Evolutionary conservation across 2,797 vertebrate genomes (phyloP).

Genomic region (Sebastes hopkinsi): DNA sequence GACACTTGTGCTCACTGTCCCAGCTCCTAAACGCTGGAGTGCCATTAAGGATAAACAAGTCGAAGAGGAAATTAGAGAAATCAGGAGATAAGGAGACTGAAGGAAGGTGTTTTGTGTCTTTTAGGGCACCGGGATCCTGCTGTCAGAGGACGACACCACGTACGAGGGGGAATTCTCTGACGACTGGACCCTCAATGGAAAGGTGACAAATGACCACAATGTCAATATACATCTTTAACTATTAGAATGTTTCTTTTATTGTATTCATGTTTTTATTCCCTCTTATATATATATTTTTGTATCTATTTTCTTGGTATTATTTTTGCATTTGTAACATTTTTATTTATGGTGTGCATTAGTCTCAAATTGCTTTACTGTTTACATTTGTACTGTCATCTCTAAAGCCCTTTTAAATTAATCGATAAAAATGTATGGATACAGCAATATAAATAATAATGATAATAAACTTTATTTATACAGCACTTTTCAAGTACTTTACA

Average conservation of each 20-base stretch:
- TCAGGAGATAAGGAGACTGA: neutral
- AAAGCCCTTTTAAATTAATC: neutral
- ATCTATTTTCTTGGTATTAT: too few species aligned
- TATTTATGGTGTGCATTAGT: neutral
- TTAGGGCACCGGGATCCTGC: slow-evolving; percentile 91
- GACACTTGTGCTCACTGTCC: neutral
- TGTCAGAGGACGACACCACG: slow-evolving; percentile 96
- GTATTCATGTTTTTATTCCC: neutral
- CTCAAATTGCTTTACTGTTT: neutral
- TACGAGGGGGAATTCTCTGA: slow-evolving; percentile 98
- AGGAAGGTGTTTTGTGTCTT: neutral
- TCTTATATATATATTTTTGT: neutral
- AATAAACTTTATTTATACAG: neutral
- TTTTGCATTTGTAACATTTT: neutral
- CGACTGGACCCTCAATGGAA: slow-evolving; percentile 96
- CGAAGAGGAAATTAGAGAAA: too few species aligned
- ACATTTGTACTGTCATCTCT: too few species aligned
- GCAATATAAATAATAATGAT: neutral
- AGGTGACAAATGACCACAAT: slow-evolving; percentile 80
- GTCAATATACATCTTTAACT: neutral
- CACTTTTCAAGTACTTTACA: neutral
- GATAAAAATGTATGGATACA: neutral
- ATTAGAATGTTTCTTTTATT: neutral
- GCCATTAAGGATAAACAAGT: too few species aligned
- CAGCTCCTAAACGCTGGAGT: too few species aligned